phyloP scores from a whole-genome alignment of 2,113 vertebrate genomes.

The Crocuta crocuta region DNA sequence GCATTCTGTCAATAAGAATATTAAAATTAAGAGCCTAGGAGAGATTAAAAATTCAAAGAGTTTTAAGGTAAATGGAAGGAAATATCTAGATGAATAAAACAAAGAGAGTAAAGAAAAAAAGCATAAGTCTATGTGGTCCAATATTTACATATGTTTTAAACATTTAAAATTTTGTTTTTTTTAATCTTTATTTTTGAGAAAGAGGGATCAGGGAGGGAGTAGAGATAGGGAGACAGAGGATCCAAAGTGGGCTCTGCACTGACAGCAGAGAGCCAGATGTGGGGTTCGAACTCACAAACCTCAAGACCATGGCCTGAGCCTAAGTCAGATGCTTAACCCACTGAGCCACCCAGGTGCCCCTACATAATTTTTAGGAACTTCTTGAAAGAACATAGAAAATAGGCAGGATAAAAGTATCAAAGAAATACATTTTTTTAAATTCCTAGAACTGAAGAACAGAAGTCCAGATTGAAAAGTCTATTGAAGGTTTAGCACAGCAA shows the following conservation, averaged over 20 bases:
- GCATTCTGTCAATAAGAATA: not conserved
- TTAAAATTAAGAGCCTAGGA: not conserved
- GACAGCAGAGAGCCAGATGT: too few relatives aligned
- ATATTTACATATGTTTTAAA: slow-evolving; percentile 13
- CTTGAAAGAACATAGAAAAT: not conserved
- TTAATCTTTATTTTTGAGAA: too few relatives aligned
- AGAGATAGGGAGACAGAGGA: too few relatives aligned
- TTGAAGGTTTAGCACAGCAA: not conserved
- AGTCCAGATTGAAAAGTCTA: not conserved
- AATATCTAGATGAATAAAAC: not conserved
- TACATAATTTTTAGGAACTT: slow-evolving; percentile 29
- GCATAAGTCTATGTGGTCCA: not conserved
- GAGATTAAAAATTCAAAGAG: slow-evolving; percentile 29
- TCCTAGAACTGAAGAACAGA: not conserved
- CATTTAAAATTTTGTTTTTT: too few relatives aligned
- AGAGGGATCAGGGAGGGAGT: too few relatives aligned
- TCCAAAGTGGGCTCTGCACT: too few relatives aligned
- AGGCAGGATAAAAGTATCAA: not conserved
- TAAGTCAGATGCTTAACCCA: too few relatives aligned
- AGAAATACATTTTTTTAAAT: not conserved
- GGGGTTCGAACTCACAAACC: too few relatives aligned
- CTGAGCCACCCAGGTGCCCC: too few relatives aligned
- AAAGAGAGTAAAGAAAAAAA: not conserved
- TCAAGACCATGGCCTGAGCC: too few relatives aligned
- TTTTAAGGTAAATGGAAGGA: not conserved